Evolutionary conservation across 2,888 invertebrate genomes (phyloP), one percentile per base, ranked within the genome.

Genomic region (Pheosia tremula): DNA sequence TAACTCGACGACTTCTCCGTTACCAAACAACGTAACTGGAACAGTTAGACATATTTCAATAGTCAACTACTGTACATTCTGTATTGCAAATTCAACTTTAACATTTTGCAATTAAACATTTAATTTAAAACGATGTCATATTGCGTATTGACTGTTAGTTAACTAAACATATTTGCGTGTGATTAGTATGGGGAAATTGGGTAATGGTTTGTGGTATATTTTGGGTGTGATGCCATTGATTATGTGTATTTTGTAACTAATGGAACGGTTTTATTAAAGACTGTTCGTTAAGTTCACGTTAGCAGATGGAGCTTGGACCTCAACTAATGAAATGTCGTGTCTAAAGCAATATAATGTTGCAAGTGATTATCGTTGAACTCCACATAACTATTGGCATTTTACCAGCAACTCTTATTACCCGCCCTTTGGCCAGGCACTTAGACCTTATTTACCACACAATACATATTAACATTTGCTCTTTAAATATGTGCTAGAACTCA

Each of bases 21-120:
- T 63, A 69, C 71, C 59, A 63, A 69, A 39, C 58, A 69, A 39
- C 58, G 64, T 65, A 75, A 66, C 71, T 73, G 37, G 60, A 57
- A 69, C 71, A 68, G 60, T 63, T 62, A 57, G 68, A n/a, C 24
- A 50, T 24, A 3, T n/a, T 50, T 13, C 50, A 24, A 13, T 10
- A 11, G 9, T 10, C 10, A 45, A 45, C 45, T 10, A 45, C 45
- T 45, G 10, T 9, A 9, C 11, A n/a, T 47, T 47, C 5, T n/a
- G 11, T 47, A 9, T 47, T 47, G 47, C n/a, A 47, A 47, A n/a
- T 47, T n/a, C 47, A n/a, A n/a, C 47, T 45, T 45, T 47, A 47
- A 47, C 47, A 47, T n/a, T 47, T n/a, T n/a, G 47, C 47, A 47
- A 47, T n/a, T 11, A 47, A 5, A n/a, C 24, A 47, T 47, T n/a